These are phyloP conservation scores for Sitodiplosis mosellana DNA, from an alignment of 1,140 invertebrate genomes.

Conservation along the genomic window DNA sequence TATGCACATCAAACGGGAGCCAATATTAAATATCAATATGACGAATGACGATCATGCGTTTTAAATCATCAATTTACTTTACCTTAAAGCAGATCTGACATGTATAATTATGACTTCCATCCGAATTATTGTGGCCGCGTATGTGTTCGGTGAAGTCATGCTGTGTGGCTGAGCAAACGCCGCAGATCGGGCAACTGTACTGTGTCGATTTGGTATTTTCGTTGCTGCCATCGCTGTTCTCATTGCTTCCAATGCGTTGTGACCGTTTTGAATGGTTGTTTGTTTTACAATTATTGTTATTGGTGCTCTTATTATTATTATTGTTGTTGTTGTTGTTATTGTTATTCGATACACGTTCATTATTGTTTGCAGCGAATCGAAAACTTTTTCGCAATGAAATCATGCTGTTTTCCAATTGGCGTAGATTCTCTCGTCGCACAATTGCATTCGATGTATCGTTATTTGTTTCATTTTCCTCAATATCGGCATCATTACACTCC, in stretches of 20 bases:
- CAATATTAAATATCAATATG: too few species aligned
- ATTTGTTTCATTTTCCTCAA: slow-evolving; percentile 1
- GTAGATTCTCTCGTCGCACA: slow-evolving; percentile 1
- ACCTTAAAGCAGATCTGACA: slow-evolving; percentile 34
- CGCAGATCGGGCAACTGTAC: slow-evolving; percentile 42
- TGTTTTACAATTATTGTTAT: not conserved
- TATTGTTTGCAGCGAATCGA: not conserved
- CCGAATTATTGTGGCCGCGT: slow-evolving; percentile 38
- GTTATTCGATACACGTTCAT: not conserved
- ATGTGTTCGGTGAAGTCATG: slow-evolving; percentile 52
- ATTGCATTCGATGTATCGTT: not conserved
- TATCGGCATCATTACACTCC: slow-evolving; percentile 1
- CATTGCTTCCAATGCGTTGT: not conserved
- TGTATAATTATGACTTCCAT: slow-evolving; percentile 28
- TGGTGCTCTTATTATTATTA: not conserved
- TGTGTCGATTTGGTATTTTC: not conserved
- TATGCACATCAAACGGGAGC: too few species aligned
- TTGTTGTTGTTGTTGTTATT: slow-evolving; percentile 3
- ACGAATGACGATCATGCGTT: too few species aligned
- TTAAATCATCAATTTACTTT: slow-evolving; percentile 4
- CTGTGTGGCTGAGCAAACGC: slow-evolving; percentile 33
- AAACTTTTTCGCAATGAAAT: not conserved
- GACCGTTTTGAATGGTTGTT: not conserved
- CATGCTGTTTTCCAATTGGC: slow-evolving; percentile 1
- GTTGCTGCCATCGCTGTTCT: not conserved